Percentiles rank a stretch among this genome's conserved stretches.
Evolutionary conservation across 2,797 vertebrate genomes (phyloP).

Genomic region (Rallus crepitans): DNA sequence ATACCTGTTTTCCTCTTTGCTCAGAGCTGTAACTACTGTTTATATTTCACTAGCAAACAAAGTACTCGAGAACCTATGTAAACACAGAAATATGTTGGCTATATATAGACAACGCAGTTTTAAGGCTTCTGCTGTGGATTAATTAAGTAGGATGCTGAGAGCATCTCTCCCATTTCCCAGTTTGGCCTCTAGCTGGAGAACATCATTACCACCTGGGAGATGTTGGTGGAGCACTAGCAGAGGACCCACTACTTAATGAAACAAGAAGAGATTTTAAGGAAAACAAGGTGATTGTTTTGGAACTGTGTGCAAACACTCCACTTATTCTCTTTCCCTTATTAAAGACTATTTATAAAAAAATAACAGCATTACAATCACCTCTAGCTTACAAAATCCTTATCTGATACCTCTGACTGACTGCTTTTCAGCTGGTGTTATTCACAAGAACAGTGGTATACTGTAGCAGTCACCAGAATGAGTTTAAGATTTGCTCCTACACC

Average conservation of each 20-base stretch:
- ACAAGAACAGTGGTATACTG: not conserved
- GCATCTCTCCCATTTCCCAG: not conserved
- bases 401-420: not conserved
- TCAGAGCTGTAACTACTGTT: not conserved
- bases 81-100: not conserved
- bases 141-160: not conserved
- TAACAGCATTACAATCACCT: not conserved
- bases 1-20: not conserved
- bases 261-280: not conserved
- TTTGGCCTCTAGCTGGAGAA: not conserved
- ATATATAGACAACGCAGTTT: not conserved
- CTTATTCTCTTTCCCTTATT: not conserved
- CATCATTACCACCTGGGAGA: not conserved
- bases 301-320: not conserved
- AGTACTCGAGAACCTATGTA: not conserved
- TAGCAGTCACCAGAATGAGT: not conserved
- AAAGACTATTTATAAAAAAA: not conserved
- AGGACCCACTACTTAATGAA: not conserved
- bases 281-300: not conserved
- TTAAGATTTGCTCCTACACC: not conserved
- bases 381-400: not conserved
- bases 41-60: not conserved
- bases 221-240: not conserved
- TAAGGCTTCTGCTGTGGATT: not conserved
- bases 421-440: not conserved